Conservation (phyloP, 92 coral and sea anemone genomes). For the Siderastrea siderea region DNA sequence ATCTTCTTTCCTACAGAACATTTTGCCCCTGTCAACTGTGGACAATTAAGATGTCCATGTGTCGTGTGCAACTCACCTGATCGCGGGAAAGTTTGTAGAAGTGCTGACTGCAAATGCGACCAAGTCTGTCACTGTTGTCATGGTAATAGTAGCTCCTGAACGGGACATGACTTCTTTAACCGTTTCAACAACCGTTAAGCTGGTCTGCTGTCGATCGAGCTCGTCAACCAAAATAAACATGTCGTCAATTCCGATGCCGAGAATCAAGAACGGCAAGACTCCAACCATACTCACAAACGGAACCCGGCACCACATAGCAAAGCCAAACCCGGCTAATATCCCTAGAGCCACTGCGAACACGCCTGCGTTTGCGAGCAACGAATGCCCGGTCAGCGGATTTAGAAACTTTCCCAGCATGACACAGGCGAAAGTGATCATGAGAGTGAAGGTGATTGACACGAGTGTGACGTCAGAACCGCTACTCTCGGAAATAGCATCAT, state of each 20-base stretch:
- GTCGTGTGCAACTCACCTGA: constrained; percentile 25
- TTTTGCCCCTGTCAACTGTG: too few relatives aligned
- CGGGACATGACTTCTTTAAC: constrained; percentile 81
- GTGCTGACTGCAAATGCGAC: constrained; percentile 70
- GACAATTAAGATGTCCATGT: too few relatives aligned
- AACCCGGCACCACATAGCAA: constrained; percentile 64
- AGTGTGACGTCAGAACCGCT: not conserved
- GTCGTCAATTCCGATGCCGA: constrained; percentile 38
- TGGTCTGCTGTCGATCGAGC: constrained; percentile 65
- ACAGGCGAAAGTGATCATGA: too few relatives aligned
- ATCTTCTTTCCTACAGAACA: too few relatives aligned
- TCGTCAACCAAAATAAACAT: constrained; percentile 82
- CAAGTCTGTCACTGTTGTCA: too few relatives aligned
- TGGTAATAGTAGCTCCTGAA: not conserved
- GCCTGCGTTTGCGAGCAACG: too few relatives aligned
- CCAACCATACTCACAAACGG: constrained; percentile 82
- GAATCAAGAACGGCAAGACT: constrained; percentile 83
- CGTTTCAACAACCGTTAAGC: constrained; percentile 67
- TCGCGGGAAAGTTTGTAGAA: constrained; percentile 77
- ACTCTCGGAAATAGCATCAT: constrained; percentile 87
- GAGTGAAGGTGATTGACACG: too few relatives aligned
- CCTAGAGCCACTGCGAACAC: too few relatives aligned
- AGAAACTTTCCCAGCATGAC: too few relatives aligned
- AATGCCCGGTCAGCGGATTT: too few relatives aligned
- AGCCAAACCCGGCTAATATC: constrained; percentile 70